Evolutionary conservation across 2,113 vertebrate genomes (phyloP).

Genomic region (Sinosuthora webbiana): DNA sequence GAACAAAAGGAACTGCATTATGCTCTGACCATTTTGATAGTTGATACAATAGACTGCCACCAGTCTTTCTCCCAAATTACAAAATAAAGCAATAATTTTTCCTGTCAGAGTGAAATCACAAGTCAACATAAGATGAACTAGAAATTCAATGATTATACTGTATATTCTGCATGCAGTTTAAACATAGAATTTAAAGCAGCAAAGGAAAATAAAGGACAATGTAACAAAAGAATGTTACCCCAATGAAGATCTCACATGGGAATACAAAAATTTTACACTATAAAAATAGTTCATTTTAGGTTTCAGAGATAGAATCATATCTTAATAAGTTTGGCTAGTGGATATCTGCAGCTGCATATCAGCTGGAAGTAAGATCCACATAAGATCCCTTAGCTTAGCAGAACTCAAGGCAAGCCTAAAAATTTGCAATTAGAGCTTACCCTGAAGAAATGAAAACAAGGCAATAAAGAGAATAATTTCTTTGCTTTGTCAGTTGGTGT

Average conservation of each 20-base stretch:
- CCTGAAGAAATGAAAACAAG: neutral
- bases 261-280: neutral
- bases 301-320: neutral
- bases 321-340: neutral
- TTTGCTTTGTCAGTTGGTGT: neutral
- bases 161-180: neutral
- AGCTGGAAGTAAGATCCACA: neutral
- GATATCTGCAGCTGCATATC: neutral
- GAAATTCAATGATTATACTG: neutral
- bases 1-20: neutral
- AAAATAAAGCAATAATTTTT: neutral
- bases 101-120: neutral
- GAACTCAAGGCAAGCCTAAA: neutral
- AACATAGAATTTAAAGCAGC: neutral
- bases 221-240: neutral
- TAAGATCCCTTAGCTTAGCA: neutral
- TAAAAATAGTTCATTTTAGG: neutral
- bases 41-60: neutral
- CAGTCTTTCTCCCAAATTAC: neutral
- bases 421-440: neutral
- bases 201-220: neutral
- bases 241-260: neutral
- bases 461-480: neutral
- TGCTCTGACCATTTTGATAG: neutral
- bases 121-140: neutral